These are phyloP conservation scores for Panzeria rudis DNA, from an alignment of 2,888 invertebrate genomes.

Conservation along the genomic window DNA sequence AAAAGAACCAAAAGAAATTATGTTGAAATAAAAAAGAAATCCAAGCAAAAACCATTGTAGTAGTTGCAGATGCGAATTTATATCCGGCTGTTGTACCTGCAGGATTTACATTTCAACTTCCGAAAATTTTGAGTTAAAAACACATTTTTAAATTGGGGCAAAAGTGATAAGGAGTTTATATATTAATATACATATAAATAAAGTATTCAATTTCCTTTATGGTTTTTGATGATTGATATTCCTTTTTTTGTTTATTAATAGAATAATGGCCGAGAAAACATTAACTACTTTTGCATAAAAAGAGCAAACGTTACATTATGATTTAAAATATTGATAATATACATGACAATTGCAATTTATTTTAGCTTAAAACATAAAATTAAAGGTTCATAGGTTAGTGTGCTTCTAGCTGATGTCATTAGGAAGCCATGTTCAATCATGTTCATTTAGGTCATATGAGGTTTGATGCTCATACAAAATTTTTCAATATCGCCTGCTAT, in stretches of 20 bases:
- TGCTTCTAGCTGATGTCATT: too few relatives aligned
- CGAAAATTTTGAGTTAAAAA: constrained; percentile 47
- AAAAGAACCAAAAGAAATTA: constrained; percentile 38
- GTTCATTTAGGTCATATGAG: too few relatives aligned
- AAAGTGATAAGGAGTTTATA: neutral
- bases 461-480: too few relatives aligned
- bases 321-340: neutral
- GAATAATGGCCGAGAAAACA: constrained; percentile 5
- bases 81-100: constrained; percentile 76
- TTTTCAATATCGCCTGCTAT: too few relatives aligned
- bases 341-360: too few relatives aligned
- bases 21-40: constrained; percentile 45
- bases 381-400: too few relatives aligned
- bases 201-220: constrained; percentile 45
- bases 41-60: constrained; percentile 78
- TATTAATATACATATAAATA: neutral
- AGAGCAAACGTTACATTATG: neutral
- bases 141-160: neutral
- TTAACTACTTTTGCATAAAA: neutral
- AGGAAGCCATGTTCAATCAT: too few relatives aligned
- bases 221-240: constrained; percentile 24
- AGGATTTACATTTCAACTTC: constrained; percentile 72
- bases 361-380: too few relatives aligned
- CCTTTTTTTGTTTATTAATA: constrained; percentile 14
- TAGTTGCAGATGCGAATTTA: constrained; percentile 79